Evolutionary conservation across 1,140 invertebrate species (phyloP), one percentile per base, ranked within the genome.

Genomic region (Anastatus disparis): DNA sequence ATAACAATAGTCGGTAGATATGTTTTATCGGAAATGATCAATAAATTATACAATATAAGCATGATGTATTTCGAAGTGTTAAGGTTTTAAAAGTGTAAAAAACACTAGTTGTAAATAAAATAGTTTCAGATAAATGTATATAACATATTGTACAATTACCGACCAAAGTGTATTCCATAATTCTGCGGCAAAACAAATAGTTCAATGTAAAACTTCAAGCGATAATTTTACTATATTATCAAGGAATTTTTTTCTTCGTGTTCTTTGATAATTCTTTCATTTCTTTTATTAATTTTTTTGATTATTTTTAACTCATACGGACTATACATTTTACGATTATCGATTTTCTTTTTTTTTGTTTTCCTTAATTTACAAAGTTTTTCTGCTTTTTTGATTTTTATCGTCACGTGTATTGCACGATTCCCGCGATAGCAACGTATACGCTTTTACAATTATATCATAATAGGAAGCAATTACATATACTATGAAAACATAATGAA

Each of bases 1-100:
- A 79, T 85, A 85, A 85, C 83, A 85, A 84, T 84, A 84, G 77
- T 82, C 76, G 76, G 77, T 82, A 81, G 82, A 85, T 85, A 85
- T 85, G 83, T 85, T 79, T 64, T 82, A 81, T 83, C 76, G 74
- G 79, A 83, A 84, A 83, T 82, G 74, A 84, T 82, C 62, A 61
- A 29, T 29, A 48, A 59, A 17, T 7, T 35, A 40, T 42, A 22
- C 20, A 35, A 59, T 20, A 27, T 15, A 58, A 2, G 13, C 20
- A 31, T 46, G 22, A 15, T 40, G 52, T 15, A 65, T 65, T 65
- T 50, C 27, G 3, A 17, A 52, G n/a, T 29, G 3, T 22, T 8
- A 4, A 6, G 13, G n/a, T n/a, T n/a, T n/a, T 29, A 31, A 63
- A 10, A 17, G 1, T 26, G 46, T 0, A 12, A 24, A 50, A 52